phyloP scores from a whole-genome alignment of 1,140 invertebrate genomes.

The Drosophila grimshawi region DNA sequence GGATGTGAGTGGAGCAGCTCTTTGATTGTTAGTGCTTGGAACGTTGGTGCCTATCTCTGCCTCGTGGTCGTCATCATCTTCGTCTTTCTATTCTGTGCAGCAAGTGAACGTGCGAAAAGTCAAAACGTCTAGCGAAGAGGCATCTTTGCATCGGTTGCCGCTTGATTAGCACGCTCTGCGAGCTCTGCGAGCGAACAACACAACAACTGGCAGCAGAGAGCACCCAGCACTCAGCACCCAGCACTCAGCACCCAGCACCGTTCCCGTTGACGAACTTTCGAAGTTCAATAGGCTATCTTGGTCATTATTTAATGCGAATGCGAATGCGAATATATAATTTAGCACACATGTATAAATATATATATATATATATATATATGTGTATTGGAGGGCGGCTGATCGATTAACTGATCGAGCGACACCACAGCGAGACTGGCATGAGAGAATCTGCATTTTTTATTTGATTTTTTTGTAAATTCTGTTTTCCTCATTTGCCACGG shows the following conservation, averaged over 20 bases:
- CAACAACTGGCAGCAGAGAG: too few species aligned
- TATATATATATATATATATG: too few species aligned
- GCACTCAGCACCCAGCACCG: not conserved
- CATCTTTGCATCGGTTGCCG: conserved; percentile 14
- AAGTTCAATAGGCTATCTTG: conserved; percentile 72
- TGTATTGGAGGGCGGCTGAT: not conserved
- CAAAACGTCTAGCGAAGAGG: conserved; percentile 17
- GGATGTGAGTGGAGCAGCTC: not conserved
- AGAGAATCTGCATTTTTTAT: conserved; percentile 4
- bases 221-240: not conserved
- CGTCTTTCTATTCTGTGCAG: not conserved
- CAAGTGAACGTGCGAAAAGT: conserved; percentile 69
- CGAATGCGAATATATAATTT: conserved; percentile 20
- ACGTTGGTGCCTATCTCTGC: conserved; percentile 26
- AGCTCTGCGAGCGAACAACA: conserved; percentile 38
- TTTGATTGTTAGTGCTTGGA: conserved; percentile 17
- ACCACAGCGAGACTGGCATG: not conserved
- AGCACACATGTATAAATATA: too few species aligned
- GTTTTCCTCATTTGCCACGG: conserved; percentile 52
- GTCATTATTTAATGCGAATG: conserved; percentile 3
- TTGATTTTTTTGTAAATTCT: not conserved
- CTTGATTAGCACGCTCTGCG: conserved; percentile 70
- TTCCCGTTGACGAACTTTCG: conserved; percentile 53
- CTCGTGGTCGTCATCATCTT: conserved; percentile 11
- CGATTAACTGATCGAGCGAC: not conserved